Base-by-base conservation (phyloP, 2,888 invertebrate species). In the Melinaea marsaeus region DNA sequence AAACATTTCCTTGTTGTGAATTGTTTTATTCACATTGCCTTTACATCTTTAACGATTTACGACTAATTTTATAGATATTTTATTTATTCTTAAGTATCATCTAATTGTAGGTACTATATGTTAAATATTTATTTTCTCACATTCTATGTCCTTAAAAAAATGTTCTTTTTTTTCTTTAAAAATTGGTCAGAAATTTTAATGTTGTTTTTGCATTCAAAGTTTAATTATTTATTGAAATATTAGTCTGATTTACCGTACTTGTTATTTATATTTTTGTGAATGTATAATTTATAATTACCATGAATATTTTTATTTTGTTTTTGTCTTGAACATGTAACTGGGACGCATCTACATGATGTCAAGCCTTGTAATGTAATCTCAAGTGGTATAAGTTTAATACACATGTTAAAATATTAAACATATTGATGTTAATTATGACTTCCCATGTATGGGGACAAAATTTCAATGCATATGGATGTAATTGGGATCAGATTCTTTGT, bases 1-100 rank as follows among this genome's bases (percentile, higher is more conserved):
- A 42, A 42, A 55, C 55, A 62, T 58, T 62, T 55, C 55, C 58
- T 58, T 47, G 47, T 56, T 56, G 47, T 48, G 56, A 61, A 61
- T 47, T 13, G 47, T 61, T 61, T 61, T 56, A 55, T 56, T 61
- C 32, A 55, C 34, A 54, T 48, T 54, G 57, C 57, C 42, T 42
- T 42, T 9, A 42, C 42, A 42, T 42, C 9, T 42, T 42, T 9
- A 42, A 42, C 42, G 42, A 42, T 42, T 42, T 42, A 42, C 42
- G 42, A 42, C 9, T 42, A 42, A 42, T 42, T 42, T 42, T 42
- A 42, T 11, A 42, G 42, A 42, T 9, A 9, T 2, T 42, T 42
- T 42, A 42, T 5, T 42, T 5, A 9, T 9, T 42, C 42, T 42
- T 42, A 42, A 42, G 42, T 9, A 42, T 3, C 42, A 9, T 9